A percentile compares a stretch with the other conserved stretches of the same genome.
These are phyloP conservation scores for Bolinopsis microptera DNA, from an alignment of 37 sponge, comb jelly and placozoan genomes.

Conservation along the genomic window DNA sequence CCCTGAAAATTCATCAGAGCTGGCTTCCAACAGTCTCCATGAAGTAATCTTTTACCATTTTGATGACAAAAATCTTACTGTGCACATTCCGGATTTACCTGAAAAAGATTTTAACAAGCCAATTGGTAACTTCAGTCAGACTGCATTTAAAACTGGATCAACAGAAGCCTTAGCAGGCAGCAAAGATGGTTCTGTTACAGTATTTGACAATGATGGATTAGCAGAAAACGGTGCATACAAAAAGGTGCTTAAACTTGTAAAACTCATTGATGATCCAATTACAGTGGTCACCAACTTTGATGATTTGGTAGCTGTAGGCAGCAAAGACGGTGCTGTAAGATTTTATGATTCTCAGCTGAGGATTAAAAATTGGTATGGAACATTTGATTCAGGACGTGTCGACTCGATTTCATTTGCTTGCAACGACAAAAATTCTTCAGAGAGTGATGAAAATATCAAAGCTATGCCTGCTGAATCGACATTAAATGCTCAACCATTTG, in stretches of 20 bases:
- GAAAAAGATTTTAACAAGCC: slow-evolving; percentile 86
- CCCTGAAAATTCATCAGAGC: slow-evolving; percentile 71
- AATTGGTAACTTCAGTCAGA: slow-evolving; percentile 77
- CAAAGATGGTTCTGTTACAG: slow-evolving; percentile 80
- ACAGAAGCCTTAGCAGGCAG: slow-evolving; percentile 78
- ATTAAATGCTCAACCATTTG: slow-evolving; percentile 69
- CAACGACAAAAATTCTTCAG: slow-evolving; percentile 35
- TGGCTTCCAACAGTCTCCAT: slow-evolving; percentile 78
- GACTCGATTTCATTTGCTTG: slow-evolving; percentile 82
- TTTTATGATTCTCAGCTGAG: slow-evolving; percentile 85
- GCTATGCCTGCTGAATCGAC: slow-evolving; percentile 72
- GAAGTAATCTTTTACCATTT: slow-evolving; percentile 86
- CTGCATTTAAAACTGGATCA: slow-evolving; percentile 77
- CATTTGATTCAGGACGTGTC: slow-evolving; percentile 65
- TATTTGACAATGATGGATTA: slow-evolving; percentile 79
- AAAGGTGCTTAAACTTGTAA: slow-evolving; percentile 25
- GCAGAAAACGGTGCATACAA: slow-evolving; percentile 52
- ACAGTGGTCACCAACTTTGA: slow-evolving; percentile 4
- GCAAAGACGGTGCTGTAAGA: slow-evolving; percentile 77
- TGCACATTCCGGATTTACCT: slow-evolving; percentile 51
- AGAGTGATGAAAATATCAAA: neutral
- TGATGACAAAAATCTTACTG: slow-evolving; percentile 68
- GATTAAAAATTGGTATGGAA: slow-evolving; percentile 84
- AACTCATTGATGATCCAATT: slow-evolving; percentile 61
- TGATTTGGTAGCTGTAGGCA: slow-evolving; percentile 82